phyloP scores from a whole-genome alignment of 2,113 vertebrate species.

The Damaliscus lunatus region DNA sequence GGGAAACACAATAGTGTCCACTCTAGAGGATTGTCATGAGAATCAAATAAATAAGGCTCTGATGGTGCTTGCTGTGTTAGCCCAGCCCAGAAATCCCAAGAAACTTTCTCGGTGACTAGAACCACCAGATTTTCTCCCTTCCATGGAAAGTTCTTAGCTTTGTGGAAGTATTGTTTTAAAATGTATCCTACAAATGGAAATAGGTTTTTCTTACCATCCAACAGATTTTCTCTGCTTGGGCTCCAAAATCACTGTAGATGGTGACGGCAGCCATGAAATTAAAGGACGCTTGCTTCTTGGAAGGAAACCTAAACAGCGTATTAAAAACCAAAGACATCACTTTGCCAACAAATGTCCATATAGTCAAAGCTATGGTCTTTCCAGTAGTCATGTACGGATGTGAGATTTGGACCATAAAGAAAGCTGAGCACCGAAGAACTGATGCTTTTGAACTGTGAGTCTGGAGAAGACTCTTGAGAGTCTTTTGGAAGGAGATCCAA shows the following conservation, averaged over 20 bases:
- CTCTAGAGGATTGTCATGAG: no score
- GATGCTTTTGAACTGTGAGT: neutral
- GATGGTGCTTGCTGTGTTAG: neutral
- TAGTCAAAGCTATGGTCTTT: no score
- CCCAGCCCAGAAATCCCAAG: neutral
- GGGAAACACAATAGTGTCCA: accelerated
- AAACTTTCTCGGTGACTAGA: accelerated
- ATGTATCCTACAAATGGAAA: neutral
- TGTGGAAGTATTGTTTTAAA: neutral
- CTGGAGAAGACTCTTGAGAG: neutral
- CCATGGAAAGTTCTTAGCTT: neutral
- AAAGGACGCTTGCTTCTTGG: neutral
- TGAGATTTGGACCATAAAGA: neutral
- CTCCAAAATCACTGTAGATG: neutral
- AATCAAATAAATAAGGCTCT: neutral
- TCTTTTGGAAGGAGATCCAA: neutral
- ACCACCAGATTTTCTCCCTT: neutral
- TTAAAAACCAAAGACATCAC: neutral
- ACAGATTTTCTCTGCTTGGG: neutral
- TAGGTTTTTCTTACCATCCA: neutral
- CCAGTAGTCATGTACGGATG: neutral
- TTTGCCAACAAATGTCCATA: neutral
- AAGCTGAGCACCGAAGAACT: neutral
- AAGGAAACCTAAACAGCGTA: neutral
- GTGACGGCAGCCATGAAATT: neutral